These are phyloP conservation scores for Numenius arquata DNA, from an alignment of 2,113 vertebrate genomes.

Conservation along the genomic window DNA sequence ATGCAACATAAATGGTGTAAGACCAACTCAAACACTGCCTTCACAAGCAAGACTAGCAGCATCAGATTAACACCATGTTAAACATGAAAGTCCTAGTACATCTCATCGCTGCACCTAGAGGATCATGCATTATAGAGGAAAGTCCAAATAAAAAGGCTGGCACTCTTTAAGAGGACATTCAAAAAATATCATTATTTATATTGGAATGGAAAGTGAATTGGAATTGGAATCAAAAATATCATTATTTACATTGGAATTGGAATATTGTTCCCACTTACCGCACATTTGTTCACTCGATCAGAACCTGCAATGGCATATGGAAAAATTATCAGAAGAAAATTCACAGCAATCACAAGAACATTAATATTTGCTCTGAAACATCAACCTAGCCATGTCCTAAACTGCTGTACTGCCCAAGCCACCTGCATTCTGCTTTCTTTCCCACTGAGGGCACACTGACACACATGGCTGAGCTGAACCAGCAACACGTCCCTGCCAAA, in stretches of 20 bases:
- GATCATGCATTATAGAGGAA: fast-evolving
- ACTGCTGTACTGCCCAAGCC: not conserved
- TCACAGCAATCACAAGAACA: not conserved
- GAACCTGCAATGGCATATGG: constrained; percentile 19
- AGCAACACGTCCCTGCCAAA: not conserved
- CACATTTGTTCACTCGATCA: not conserved
- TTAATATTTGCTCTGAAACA: not conserved
- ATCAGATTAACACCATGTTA: not conserved
- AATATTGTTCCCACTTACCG: constrained; percentile 31
- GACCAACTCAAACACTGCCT: not conserved
- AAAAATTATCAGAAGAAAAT: not conserved
- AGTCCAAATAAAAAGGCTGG: not conserved
- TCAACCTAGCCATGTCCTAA: not conserved
- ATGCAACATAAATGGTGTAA: not conserved
- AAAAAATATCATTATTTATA: not conserved
- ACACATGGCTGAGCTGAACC: not conserved
- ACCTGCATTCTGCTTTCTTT: too few relatives aligned
- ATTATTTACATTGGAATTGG: not conserved
- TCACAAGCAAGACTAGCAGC: not conserved
- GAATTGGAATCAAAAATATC: not conserved
- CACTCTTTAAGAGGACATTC: not conserved
- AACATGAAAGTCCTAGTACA: not conserved
- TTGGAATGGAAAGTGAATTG: not conserved
- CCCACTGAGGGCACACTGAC: not conserved
- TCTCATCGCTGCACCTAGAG: not conserved